Conservation (phyloP, 35 echinoderm and acorn worm species). For the Amphiura filiformis region DNA sequence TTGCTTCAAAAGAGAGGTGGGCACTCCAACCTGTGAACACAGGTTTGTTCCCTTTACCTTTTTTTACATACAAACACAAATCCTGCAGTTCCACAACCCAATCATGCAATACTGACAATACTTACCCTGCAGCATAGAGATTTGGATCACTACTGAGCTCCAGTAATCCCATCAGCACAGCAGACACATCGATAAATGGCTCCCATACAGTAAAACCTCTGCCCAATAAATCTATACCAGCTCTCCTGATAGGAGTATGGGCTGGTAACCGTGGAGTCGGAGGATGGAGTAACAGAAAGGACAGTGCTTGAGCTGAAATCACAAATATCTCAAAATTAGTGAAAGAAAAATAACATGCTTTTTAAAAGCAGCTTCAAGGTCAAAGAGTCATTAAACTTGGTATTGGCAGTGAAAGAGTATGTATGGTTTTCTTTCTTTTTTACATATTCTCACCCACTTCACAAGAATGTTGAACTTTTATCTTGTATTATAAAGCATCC, state of each 20-base stretch:
- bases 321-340: background rate
- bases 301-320: slow-evolving; percentile 86
- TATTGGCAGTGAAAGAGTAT: background rate
- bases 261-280: slow-evolving; percentile 67
- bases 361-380: too few species aligned
- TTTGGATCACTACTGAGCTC: slow-evolving; percentile 85
- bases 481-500: too few species aligned
- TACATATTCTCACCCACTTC: too few species aligned
- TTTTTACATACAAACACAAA: too few species aligned
- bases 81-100: too few species aligned
- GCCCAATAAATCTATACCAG: slow-evolving; percentile 90
- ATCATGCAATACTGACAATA: too few species aligned
- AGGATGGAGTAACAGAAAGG: slow-evolving; percentile 84
- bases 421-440: too few species aligned
- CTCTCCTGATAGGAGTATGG: slow-evolving; percentile 96
- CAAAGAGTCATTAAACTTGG: too few species aligned
- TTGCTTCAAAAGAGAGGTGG: too few species aligned
- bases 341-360: background rate
- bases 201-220: slow-evolving; percentile 98
- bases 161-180: slow-evolving; percentile 84
- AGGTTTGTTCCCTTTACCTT: too few species aligned
- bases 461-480: too few species aligned
- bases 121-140: slow-evolving; percentile 77
- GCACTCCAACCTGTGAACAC: too few species aligned
- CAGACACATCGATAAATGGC: slow-evolving; percentile 96